Evolutionary conservation across 2,888 invertebrate genomes (phyloP).

Genomic region (Theodoxus fluviatilis): DNA sequence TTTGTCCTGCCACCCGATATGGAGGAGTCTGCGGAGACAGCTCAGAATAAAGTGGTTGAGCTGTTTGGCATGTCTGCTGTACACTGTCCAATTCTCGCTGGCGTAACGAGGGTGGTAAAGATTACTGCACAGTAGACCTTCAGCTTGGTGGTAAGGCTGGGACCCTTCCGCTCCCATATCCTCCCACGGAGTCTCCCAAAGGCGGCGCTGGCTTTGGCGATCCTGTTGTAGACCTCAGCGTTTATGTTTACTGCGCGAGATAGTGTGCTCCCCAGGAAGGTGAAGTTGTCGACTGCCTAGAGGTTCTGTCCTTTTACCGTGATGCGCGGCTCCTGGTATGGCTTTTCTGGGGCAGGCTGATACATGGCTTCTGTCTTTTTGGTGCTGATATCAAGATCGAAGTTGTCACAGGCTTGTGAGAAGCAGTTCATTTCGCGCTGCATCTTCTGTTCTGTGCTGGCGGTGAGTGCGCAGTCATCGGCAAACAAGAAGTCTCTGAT

Average conservation of each 20-base stretch:
- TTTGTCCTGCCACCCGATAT: constrained; percentile 12
- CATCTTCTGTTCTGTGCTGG: too few species aligned
- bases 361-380: constrained; percentile 23
- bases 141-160: neutral
- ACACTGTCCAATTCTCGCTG: constrained; percentile 24
- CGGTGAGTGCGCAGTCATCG: too few species aligned
- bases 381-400: constrained; percentile 19
- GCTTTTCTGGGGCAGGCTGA: constrained; percentile 13
- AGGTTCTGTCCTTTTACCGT: constrained; percentile 7
- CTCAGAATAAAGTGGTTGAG: constrained; percentile 22
- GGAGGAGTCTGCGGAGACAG: constrained; percentile 11
- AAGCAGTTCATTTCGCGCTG: too few species aligned
- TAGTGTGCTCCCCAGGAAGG: neutral
- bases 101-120: constrained; percentile 19
- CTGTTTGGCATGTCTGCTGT: constrained; percentile 10
- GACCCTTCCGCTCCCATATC: neutral
- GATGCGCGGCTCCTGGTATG: constrained; percentile 15
- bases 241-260: too few species aligned
- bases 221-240: too few species aligned
- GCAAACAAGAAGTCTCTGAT: too few species aligned
- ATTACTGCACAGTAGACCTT: neutral
- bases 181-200: too few species aligned
- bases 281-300: constrained; percentile 10
- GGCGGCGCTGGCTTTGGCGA: too few species aligned
- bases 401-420: constrained; percentile 5